Evolutionary conservation across 2,113 vertebrate species (phyloP).

Genomic region (Hippocampus zosterae): DNA sequence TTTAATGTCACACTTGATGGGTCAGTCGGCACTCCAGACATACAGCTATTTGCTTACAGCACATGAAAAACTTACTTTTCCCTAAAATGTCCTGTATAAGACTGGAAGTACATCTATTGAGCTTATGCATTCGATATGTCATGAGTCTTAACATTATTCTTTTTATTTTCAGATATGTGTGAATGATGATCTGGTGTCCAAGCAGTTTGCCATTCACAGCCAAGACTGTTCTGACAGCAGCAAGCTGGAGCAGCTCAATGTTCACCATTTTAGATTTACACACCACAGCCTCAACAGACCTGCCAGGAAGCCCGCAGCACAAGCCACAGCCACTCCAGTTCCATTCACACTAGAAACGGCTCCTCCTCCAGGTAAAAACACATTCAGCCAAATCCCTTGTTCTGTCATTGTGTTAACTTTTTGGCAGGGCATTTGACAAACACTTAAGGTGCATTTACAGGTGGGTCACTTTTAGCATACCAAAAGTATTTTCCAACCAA

Average conservation of each 20-base stretch:
- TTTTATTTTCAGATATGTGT: conserved; percentile 77
- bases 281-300: conserved; percentile 39
- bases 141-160: neutral
- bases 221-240: conserved; percentile 1
- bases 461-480: too few relatives aligned
- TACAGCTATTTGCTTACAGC: too few relatives aligned
- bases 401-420: too few relatives aligned
- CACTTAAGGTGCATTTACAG: too few relatives aligned
- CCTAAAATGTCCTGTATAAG: too few relatives aligned
- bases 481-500: too few relatives aligned
- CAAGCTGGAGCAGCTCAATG: conserved; percentile 9
- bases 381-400: neutral
- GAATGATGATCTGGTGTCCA: conserved; percentile 87
- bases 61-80: too few relatives aligned
- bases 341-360: neutral
- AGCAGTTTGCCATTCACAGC: conserved; percentile 80
- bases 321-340: neutral
- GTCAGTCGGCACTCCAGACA: too few relatives aligned
- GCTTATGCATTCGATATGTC: neutral
- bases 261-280: conserved; percentile 41
- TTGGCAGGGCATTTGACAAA: too few relatives aligned
- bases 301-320: conserved; percentile 9
- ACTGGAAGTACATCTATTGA: too few relatives aligned
- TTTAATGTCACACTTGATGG: too few relatives aligned
- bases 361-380: conserved; percentile 19